These are phyloP conservation scores for Neosilurus mollespiculum DNA, from an alignment of 2,797 vertebrate genomes.

Conservation along the genomic window DNA sequence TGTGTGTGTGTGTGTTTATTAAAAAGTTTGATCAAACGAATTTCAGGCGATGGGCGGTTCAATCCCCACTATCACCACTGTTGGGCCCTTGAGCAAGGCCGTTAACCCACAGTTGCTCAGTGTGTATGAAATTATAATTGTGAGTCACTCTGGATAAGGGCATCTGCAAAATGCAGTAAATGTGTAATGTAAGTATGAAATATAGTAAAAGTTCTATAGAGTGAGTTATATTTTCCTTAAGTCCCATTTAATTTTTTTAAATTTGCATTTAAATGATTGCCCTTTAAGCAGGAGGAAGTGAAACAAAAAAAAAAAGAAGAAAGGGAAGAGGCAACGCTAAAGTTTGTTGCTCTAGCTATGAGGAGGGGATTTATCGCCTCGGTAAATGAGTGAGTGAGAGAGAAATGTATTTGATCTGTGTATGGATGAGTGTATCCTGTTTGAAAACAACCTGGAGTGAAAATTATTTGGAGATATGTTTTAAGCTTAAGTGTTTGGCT, in stretches of 20 bases:
- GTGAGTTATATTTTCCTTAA: not conserved
- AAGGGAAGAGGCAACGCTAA: not conserved
- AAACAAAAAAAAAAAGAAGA: too few species aligned
- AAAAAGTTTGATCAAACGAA: too few species aligned
- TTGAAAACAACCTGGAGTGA: conserved; percentile 18
- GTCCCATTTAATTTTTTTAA: not conserved
- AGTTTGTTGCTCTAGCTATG: not conserved
- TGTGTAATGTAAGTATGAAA: not conserved
- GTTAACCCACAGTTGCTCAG: too few species aligned
- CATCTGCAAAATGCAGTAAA: too few species aligned
- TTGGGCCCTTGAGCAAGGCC: too few species aligned
- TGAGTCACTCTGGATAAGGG: too few species aligned
- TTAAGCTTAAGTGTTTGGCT: not conserved
- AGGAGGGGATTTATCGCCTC: not conserved
- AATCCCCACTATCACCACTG: too few species aligned
- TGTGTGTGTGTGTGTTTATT: too few species aligned
- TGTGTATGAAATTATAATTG: too few species aligned
- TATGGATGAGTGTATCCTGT: not conserved
- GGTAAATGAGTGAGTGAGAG: not conserved
- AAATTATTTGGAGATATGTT: conserved; percentile 13
- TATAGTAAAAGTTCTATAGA: not conserved
- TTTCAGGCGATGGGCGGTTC: too few species aligned
- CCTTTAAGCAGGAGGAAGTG: too few species aligned
- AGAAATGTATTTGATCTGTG: not conserved
- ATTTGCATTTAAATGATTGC: not conserved